Conservation (phyloP, 2,888 invertebrate species). For the Mesoligia furuncula region DNA sequence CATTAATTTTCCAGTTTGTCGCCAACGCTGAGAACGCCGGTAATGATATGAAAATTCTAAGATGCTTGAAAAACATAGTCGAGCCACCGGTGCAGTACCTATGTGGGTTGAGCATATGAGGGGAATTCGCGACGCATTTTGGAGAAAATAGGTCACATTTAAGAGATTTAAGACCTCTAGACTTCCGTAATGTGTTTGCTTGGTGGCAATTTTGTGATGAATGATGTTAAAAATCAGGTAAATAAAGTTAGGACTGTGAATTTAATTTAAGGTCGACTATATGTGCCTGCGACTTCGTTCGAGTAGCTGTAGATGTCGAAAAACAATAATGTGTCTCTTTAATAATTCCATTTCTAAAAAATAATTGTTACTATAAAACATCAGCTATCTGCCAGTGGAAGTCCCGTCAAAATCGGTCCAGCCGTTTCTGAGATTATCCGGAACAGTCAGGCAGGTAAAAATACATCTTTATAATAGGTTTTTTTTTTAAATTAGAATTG, state of each 20-base stretch:
- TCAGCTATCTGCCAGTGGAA: too few species aligned
- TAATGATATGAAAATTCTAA: slow-evolving; percentile 70
- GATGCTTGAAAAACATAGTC: slow-evolving; percentile 46
- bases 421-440: not conserved
- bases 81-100: slow-evolving; percentile 36
- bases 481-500: too few species aligned
- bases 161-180: slow-evolving; percentile 52
- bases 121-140: slow-evolving; percentile 27
- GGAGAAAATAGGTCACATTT: slow-evolving; percentile 54
- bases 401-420: not conserved
- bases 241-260: slow-evolving; percentile 17
- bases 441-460: not conserved
- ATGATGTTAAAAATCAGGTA: slow-evolving; percentile 33
- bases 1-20: slow-evolving; percentile 72
- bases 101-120: slow-evolving; percentile 28
- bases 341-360: not conserved
- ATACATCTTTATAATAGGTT: not conserved
- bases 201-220: slow-evolving; percentile 28
- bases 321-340: not conserved
- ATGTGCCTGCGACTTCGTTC: not conserved
- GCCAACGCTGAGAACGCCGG: slow-evolving; percentile 41
- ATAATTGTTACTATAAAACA: too few species aligned
- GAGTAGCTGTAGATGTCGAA: not conserved
- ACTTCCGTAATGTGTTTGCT: slow-evolving; percentile 39
- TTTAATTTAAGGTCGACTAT: not conserved